A percentile compares a stretch with the other conserved stretches of the same genome.
These are phyloP conservation scores for Penaeus japonicus DNA, from an alignment of 1,140 invertebrate genomes.

Conservation along the genomic window DNA sequence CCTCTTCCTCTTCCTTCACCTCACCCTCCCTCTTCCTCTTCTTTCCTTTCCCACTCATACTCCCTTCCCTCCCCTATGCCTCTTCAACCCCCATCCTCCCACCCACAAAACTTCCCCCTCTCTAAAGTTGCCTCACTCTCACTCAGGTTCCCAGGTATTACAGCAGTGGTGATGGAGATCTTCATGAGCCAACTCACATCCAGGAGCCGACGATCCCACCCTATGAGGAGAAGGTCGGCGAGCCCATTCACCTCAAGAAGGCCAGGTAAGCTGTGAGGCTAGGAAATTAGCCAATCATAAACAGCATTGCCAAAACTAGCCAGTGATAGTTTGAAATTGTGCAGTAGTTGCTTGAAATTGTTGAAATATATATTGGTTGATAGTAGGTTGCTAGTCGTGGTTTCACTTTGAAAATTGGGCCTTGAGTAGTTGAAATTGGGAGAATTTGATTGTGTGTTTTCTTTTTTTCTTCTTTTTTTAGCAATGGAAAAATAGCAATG, in stretches of 20 bases:
- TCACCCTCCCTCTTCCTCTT: background rate
- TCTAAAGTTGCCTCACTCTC: background rate
- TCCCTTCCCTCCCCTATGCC: background rate
- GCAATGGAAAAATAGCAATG: too few relatives aligned
- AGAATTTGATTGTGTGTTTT: too few relatives aligned
- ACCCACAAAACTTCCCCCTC: background rate
- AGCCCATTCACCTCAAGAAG: conserved; percentile 65
- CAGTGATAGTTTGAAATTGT: too few relatives aligned
- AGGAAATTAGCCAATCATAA: too few relatives aligned
- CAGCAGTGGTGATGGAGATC: conserved; percentile 8
- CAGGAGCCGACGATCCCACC: conserved; percentile 64
- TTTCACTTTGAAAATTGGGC: too few relatives aligned
- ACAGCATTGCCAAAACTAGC: too few relatives aligned
- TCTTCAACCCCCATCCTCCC: background rate
- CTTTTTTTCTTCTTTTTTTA: too few relatives aligned
- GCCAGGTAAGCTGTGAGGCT: conserved; percentile 64
- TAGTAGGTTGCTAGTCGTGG: too few relatives aligned
- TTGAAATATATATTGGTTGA: too few relatives aligned
- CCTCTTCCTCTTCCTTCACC: too few relatives aligned
- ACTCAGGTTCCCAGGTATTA: background rate
- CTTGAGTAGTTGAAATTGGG: too few relatives aligned
- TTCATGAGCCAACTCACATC: conserved; percentile 24
- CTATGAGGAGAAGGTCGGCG: conserved; percentile 66
- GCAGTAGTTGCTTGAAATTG: too few relatives aligned
- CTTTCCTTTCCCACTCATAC: background rate